These are phyloP conservation scores for Mionectes macconnelli DNA, from an alignment of 2,113 vertebrate genomes.

Conservation along the genomic window DNA sequence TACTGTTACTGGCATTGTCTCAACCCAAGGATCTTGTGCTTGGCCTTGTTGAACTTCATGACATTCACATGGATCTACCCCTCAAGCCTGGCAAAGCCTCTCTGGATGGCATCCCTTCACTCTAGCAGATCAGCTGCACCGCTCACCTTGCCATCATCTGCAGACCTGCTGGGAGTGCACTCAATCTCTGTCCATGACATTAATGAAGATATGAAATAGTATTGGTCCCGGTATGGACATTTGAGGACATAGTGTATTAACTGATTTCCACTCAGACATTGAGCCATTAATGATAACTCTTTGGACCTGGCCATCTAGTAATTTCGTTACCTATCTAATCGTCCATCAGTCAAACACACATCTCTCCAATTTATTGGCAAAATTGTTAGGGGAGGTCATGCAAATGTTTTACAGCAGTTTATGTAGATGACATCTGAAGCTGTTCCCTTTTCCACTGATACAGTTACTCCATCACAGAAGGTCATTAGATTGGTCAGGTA, in stretches of 20 bases:
- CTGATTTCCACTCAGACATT: neutral
- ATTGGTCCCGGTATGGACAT: too few relatives aligned
- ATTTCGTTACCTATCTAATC: neutral
- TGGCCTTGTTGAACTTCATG: neutral
- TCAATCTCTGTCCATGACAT: neutral
- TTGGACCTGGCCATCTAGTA: fast-evolving
- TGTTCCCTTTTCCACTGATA: neutral
- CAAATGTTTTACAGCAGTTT: neutral
- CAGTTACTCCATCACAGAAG: neutral
- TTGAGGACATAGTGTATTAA: neutral
- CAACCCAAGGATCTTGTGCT: neutral
- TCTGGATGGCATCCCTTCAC: neutral
- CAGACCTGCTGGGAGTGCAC: neutral
- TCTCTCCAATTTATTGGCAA: neutral
- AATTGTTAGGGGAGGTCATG: neutral
- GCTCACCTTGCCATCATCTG: neutral
- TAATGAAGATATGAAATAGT: neutral
- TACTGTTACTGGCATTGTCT: neutral
- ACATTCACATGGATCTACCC: fast-evolving
- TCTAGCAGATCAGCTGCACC: neutral
- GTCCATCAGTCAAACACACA: neutral
- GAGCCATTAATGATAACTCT: neutral
- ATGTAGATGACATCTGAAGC: neutral
- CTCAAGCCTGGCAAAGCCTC: neutral
- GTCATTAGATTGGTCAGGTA: neutral